Evolutionary conservation across 2,797 vertebrate genomes (phyloP), one percentile per base, ranked within the genome.

Genomic region (Tolypeutes matacus): DNA sequence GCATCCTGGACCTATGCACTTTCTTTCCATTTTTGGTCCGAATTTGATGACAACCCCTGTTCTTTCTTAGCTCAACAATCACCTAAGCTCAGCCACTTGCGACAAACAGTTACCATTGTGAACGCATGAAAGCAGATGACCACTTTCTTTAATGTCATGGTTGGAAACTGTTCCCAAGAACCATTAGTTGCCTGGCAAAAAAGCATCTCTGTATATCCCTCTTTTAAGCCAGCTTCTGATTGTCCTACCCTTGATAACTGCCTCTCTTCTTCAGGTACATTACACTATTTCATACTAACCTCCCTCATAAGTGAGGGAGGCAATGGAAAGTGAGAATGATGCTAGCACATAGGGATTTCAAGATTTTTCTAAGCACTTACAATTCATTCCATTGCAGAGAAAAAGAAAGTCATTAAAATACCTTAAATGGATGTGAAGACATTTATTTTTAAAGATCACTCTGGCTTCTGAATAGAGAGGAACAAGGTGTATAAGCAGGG

Each of bases 1-100:
- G 27, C 5, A 13, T 23, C 39, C 1, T 3, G 46, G 34, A 12
- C 20, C 0, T 7, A 4, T 3, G 2, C 12, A 11, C 9, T 20
- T 2, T 34, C 56, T 53, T 0, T 0, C 1, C 17, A 9, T 8
- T 64, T 31, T 13, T 12, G 14, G 23, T 12, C 15, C 25, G 2
- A 3, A 13, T 53, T 7, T 39, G 58, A 73, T 5, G 77, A 9
- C 8, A 62, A n/a, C 5, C 3, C 3, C 7, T 65, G 14, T 7
- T 73, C 29, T 46, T 6, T 65, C 3, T 76, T 36, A 77, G 10
- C 5, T 12, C 0, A 15, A 13, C 14, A n/a, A 12, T 5, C 42
- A n/a, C 6, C 5, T 53, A n/a, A n/a, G 2, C 46, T 21, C 31
- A 2, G 8, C 20, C 29, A 25, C 7, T 21, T n/a, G n/a, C 25